Base-by-base conservation (phyloP, 2,113 vertebrate species). In the Trogon melanurus region DNA sequence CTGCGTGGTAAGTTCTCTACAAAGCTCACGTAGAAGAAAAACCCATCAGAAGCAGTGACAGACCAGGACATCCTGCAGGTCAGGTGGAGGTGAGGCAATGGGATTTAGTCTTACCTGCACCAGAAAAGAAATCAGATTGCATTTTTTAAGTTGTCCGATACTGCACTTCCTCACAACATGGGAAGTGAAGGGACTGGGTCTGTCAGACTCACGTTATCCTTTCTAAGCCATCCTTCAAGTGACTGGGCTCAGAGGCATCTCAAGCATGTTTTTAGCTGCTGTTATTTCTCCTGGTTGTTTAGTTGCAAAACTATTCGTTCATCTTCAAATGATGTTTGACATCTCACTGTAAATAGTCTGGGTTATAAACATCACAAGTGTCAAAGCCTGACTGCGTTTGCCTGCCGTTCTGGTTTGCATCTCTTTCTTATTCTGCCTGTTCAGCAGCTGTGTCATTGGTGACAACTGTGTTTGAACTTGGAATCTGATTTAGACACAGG, bases 271-370 rank as follows among this genome's bases (percentile, higher is more conserved):
- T 88, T 88, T 70, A 74, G 36, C 64, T 66, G 27, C 17, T 4
- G 2, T 44, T 79, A 67, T 54, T 67, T 32, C 56, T 91, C 32
- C 53, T 44, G 38, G 44, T 91, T 51, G 11, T 74, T 89, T 89
- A 47, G 1, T 74, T 89, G 27, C 76, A 79, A 81, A 65, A 54
- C 65, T 75, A 21, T 26, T 67, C 76, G 41, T 56, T 91, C 50
- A n/a, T 70, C 71, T 62, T 88, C 91, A 85, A 70, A 78, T 50
- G 58, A 58, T 47, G 51, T 88, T 85, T 90, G 92, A 88, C 58
- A 83, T 88, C 71, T 83, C 75, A 61, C 50, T 79, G 54, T 80
- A 93, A 95, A 82, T 70, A 76, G 54, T 26, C 30, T 80, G 16
- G 41, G 54, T 85, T 79, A 93, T 93, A 90, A 85, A 88, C 36